phyloP scores from a whole-genome alignment of 2,113 vertebrate species.

The Oenanthe oenanthe region DNA sequence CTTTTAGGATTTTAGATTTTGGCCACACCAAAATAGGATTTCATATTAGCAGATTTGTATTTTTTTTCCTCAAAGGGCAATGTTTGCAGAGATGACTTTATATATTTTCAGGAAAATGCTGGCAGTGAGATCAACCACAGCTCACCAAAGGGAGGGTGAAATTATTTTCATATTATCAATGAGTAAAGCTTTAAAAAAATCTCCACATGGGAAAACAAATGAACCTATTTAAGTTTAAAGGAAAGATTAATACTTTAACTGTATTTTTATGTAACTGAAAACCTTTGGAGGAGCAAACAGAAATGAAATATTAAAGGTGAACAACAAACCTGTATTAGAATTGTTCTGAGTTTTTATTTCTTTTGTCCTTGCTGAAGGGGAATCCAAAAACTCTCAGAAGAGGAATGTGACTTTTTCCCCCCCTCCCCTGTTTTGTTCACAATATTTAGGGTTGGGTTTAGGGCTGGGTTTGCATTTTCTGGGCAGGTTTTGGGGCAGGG shows the following conservation, averaged over 20 bases:
- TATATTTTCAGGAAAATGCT: background rate
- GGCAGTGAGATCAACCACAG: background rate
- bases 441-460: background rate
- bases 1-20: background rate
- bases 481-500: background rate
- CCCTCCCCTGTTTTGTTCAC: background rate
- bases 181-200: background rate
- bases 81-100: background rate
- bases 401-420: accelerated
- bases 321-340: background rate
- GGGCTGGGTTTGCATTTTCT: background rate
- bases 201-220: background rate
- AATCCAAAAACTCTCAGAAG: background rate
- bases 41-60: background rate
- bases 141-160: background rate
- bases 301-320: slow-evolving; percentile 34
- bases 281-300: background rate
- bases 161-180: slow-evolving; percentile 25
- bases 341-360: background rate
- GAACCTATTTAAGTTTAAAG: background rate
- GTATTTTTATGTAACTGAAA: slow-evolving; percentile 41
- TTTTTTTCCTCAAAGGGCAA: background rate
- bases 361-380: background rate
- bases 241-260: background rate
- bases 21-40: background rate